Conservation (phyloP, 2,113 vertebrate genomes). For the Barnardius zonarius region DNA sequence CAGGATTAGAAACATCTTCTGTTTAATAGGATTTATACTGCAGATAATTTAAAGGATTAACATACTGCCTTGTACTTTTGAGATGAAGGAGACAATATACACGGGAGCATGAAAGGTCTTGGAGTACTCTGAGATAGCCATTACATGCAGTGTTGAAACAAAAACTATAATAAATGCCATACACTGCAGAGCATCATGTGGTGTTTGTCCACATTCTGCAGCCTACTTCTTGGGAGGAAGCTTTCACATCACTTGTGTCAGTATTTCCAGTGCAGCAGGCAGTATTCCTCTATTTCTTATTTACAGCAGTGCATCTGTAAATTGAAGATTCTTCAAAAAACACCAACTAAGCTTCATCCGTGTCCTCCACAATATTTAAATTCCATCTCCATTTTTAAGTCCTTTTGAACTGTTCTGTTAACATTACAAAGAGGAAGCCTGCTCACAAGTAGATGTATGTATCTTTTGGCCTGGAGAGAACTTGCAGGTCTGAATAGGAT, state of each 20-base stretch:
- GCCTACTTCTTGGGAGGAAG: background rate
- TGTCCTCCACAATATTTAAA: background rate
- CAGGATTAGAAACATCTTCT: background rate
- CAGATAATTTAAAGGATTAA: background rate
- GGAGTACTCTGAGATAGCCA: background rate
- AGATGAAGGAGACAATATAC: background rate
- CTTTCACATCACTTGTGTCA: background rate
- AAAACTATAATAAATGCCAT: background rate
- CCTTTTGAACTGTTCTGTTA: constrained; percentile 27
- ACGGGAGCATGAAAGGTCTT: background rate
- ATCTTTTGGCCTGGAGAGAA: constrained; percentile 63
- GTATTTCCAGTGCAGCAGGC: background rate
- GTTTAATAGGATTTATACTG: background rate
- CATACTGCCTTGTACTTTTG: background rate
- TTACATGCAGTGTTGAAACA: background rate
- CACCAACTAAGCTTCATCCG: background rate
- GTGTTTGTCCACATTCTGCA: background rate
- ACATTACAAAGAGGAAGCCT: constrained; percentile 24
- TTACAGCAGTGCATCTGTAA: background rate
- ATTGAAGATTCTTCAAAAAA: background rate
- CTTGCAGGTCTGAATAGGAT: constrained; percentile 39
- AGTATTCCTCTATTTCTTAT: background rate
- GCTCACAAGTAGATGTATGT: background rate
- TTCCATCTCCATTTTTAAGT: background rate
- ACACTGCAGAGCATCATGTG: background rate